phyloP scores from a whole-genome alignment of 2,113 vertebrate genomes.

The Brachypodius melanocephalos region DNA sequence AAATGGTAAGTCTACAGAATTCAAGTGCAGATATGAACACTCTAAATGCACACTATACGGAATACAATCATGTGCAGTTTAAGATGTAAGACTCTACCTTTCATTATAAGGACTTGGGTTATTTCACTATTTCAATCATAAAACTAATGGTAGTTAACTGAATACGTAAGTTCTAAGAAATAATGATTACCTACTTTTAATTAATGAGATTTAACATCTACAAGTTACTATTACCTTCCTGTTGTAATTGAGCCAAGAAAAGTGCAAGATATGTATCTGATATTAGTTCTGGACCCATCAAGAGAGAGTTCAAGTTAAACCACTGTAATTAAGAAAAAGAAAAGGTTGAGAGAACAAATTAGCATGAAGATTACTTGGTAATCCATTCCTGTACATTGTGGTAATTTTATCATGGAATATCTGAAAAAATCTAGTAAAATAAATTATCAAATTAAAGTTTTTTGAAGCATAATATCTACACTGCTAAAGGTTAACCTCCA shows the following conservation, averaged over 20 bases:
- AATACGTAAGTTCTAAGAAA: background rate
- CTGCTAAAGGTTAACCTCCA: background rate
- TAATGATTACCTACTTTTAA: constrained; percentile 45
- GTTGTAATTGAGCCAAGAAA: constrained; percentile 97
- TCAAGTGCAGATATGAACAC: background rate
- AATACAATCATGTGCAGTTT: background rate
- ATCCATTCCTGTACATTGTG: constrained; percentile 22
- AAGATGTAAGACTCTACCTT: background rate
- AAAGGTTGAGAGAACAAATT: constrained; percentile 55
- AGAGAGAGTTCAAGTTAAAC: constrained; percentile 98
- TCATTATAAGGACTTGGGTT: background rate
- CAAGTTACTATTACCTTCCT: constrained; percentile 87
- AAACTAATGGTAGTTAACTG: constrained; percentile 1
- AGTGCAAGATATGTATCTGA: constrained; percentile 98
- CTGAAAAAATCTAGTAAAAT: background rate
- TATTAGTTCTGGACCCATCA: constrained; percentile 98
- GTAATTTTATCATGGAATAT: background rate
- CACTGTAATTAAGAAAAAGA: constrained; percentile 80
- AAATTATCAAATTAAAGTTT: background rate
- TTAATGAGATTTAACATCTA: constrained; percentile 21
- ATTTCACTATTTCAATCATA: constrained; percentile 26
- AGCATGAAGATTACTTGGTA: constrained; percentile 4
- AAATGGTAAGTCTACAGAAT: background rate
- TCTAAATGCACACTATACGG: background rate
- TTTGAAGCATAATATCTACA: background rate